Conservation (phyloP, 2,888 invertebrate species). For the Norana najaformis region DNA sequence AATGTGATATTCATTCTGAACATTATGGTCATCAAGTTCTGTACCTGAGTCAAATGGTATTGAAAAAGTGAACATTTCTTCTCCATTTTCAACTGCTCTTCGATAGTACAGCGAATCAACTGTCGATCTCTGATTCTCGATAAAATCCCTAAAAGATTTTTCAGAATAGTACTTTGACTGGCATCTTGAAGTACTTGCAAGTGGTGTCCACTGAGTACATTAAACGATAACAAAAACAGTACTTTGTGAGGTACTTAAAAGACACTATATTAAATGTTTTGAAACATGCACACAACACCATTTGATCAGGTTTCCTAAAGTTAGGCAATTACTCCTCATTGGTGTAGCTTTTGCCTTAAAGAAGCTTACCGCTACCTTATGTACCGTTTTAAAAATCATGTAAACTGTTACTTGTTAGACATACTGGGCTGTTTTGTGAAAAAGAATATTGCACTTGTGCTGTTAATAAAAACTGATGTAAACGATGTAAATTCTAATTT, state of each 20-base stretch:
- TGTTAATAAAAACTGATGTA: neutral
- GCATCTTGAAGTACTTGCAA: neutral
- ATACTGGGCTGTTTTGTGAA: neutral
- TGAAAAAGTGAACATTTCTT: constrained; percentile 45
- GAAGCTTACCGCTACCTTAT: neutral
- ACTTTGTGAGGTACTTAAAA: neutral
- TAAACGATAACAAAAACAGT: neutral
- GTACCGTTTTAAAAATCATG: neutral
- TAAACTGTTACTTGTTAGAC: neutral
- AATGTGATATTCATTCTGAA: neutral
- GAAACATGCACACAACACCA: neutral
- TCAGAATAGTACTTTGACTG: neutral
- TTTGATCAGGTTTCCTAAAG: neutral
- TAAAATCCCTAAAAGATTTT: constrained; percentile 42
- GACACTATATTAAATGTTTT: neutral
- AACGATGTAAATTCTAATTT: no score
- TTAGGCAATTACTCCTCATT: neutral
- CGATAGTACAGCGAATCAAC: constrained; percentile 55
- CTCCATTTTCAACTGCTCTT: constrained; percentile 50
- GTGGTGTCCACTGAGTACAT: neutral
- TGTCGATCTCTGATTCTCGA: constrained; percentile 46
- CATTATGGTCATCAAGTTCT: neutral
- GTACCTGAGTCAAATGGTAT: constrained; percentile 44
- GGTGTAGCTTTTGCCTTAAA: neutral
- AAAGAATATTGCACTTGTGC: neutral